Conservation (phyloP, 2,797 vertebrate species). For the Diglossa cyanea region DNA sequence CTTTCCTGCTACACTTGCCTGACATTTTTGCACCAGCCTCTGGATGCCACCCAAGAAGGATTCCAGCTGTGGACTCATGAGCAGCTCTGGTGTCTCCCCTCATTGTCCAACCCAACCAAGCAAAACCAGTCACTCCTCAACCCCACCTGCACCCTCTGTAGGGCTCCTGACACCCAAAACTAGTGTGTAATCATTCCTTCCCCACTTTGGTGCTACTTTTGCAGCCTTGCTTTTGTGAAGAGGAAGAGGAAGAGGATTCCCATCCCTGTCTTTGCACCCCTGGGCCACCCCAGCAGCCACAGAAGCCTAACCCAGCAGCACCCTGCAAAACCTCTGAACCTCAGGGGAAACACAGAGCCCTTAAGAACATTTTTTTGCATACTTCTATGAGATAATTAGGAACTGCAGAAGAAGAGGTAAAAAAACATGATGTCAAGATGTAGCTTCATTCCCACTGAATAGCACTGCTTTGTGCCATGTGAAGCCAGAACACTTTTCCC, state of each 20-base stretch:
- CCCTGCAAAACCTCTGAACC: not conserved
- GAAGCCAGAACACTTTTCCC: not conserved
- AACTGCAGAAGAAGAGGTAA: not conserved
- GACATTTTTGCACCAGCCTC: not conserved
- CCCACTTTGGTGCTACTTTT: not conserved
- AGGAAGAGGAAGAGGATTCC: not conserved
- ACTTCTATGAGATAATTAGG: not conserved
- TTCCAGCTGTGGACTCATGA: not conserved
- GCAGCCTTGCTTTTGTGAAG: not conserved
- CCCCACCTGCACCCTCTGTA: not conserved
- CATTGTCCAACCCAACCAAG: not conserved
- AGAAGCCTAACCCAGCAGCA: accelerated
- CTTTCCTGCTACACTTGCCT: not conserved
- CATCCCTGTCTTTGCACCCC: accelerated
- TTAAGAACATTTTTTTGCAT: not conserved
- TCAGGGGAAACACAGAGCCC: not conserved
- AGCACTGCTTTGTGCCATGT: not conserved
- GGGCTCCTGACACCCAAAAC: not conserved
- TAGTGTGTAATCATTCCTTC: accelerated
- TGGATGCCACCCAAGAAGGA: not conserved
- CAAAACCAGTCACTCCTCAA: not conserved
- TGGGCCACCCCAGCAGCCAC: not conserved
- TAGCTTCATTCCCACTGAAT: not conserved
- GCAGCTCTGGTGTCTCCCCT: not conserved
- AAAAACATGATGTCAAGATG: not conserved